Conservation (phyloP, 2,888 invertebrate species). For the Drosophila peninsularis region DNA sequence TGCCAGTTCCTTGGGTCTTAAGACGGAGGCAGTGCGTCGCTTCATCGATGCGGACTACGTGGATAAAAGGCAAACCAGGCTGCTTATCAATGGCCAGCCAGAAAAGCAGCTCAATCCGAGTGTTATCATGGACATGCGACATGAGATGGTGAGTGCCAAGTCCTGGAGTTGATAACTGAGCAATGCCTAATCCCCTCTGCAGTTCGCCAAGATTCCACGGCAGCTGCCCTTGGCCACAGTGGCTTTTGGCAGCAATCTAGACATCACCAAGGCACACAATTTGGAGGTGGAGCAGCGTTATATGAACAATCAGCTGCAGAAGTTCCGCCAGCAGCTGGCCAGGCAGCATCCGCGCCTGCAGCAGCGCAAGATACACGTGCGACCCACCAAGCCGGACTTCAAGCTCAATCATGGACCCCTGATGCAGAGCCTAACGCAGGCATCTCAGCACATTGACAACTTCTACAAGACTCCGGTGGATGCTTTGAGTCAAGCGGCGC, state of each 20-base stretch:
- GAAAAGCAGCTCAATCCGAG: conserved; percentile 76
- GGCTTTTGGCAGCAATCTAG: conserved; percentile 68
- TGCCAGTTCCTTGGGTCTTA: conserved; percentile 61
- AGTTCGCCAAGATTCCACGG: conserved; percentile 79
- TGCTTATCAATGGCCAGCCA: conserved; percentile 73
- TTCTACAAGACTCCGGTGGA: conserved; percentile 82
- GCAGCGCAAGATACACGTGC: conserved; percentile 41
- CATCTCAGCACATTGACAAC: conserved; percentile 77
- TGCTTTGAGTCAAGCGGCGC: conserved; percentile 65
- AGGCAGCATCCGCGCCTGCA: conserved; percentile 58
- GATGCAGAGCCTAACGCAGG: conserved; percentile 76
- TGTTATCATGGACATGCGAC: conserved; percentile 84
- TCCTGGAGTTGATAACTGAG: no score
- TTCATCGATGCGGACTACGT: conserved; percentile 83
- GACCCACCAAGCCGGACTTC: conserved; percentile 68
- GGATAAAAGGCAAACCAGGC: conserved; percentile 69
- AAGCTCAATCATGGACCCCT: conserved; percentile 74
- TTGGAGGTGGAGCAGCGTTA: conserved; percentile 82
- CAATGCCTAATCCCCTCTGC: not conserved
- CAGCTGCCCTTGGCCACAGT: conserved; percentile 77
- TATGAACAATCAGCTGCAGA: conserved; percentile 81
- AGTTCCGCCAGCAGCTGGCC: conserved; percentile 82
- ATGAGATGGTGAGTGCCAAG: conserved; percentile 79
- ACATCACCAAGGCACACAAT: conserved; percentile 82
- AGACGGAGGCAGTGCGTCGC: conserved; percentile 81